These are phyloP conservation scores for Cybosia mesomella DNA, from an alignment of 2,888 invertebrate species.

Conservation along the genomic window DNA sequence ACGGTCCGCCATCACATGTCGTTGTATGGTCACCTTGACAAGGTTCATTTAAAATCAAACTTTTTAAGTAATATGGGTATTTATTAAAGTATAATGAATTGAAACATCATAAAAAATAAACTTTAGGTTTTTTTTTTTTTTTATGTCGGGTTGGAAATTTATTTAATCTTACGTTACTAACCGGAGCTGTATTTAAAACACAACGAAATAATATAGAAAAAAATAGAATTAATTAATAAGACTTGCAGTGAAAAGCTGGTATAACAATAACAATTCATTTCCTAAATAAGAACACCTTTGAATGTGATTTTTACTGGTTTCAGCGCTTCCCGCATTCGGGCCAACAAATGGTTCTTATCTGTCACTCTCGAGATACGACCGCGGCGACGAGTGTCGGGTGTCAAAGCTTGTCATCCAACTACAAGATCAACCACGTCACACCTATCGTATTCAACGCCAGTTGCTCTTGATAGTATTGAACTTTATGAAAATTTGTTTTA, in stretches of 20 bases:
- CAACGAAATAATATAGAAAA: conserved; percentile 7
- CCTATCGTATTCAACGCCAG: conserved; percentile 46
- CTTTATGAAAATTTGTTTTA: conserved; percentile 61
- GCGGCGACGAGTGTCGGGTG: conserved; percentile 70
- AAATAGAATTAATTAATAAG: conserved; percentile 34
- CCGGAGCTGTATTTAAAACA: conserved; percentile 21
- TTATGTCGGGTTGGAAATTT: no score
- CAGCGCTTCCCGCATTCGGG: conserved; percentile 57
- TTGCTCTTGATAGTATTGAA: conserved; percentile 53
- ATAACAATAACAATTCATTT: conserved; percentile 50
- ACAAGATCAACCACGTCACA: conserved; percentile 49
- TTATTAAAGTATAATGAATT: no score
- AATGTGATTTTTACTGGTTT: conserved; percentile 55
- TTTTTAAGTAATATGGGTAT: no score
- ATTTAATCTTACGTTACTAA: conserved; percentile 21
- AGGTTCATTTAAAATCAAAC: no score
- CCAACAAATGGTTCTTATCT: conserved; percentile 75
- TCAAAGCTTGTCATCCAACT: conserved; percentile 72
- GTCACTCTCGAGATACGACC: conserved; percentile 70
- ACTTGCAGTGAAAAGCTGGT: conserved; percentile 26
- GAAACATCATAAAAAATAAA: no score
- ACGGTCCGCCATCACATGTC: no score
- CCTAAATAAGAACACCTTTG: conserved; percentile 42
- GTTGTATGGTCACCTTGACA: no score
- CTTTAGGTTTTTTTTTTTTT: no score